Evolutionary conservation across 2,113 vertebrate genomes (phyloP).

Genomic region (Microcebus jonahi): DNA sequence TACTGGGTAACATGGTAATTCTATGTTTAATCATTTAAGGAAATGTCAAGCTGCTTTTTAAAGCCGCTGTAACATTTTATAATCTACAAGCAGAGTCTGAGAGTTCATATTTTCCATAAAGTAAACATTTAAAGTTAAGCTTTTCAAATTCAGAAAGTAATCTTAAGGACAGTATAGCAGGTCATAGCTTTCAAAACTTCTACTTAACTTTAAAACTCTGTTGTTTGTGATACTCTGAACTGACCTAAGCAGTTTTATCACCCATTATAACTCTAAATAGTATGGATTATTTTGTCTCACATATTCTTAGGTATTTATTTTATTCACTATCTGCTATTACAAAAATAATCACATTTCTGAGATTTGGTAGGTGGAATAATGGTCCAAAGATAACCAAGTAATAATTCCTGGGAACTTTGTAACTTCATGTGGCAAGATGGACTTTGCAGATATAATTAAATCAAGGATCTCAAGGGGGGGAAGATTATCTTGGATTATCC

Average conservation of each 20-base stretch:
- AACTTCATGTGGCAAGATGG: too few relatives aligned
- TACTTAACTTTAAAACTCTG: not conserved
- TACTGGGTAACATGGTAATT: too few relatives aligned
- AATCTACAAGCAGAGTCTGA: not conserved
- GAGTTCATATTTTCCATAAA: not conserved
- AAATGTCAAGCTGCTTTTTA: not conserved
- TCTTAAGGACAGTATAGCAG: not conserved
- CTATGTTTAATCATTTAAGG: too few relatives aligned
- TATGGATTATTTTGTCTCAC: not conserved
- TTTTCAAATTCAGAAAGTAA: not conserved
- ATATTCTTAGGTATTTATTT: not conserved
- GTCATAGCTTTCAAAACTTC: not conserved
- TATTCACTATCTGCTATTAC: not conserved
- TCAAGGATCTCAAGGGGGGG: not conserved
- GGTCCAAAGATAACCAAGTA: too few relatives aligned
- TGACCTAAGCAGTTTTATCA: not conserved
- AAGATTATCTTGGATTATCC: not conserved
- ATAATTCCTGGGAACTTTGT: too few relatives aligned
- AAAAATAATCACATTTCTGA: constrained; percentile 6
- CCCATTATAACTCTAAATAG: not conserved
- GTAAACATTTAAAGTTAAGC: not conserved
- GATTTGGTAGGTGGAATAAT: too few relatives aligned
- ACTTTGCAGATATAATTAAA: too few relatives aligned
- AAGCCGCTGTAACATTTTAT: not conserved
- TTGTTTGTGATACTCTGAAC: not conserved